Percentiles rank a stretch among this genome's conserved stretches.
Evolutionary conservation across 2,113 vertebrate species (phyloP).

Genomic region (Mormyrus iriodes): DNA sequence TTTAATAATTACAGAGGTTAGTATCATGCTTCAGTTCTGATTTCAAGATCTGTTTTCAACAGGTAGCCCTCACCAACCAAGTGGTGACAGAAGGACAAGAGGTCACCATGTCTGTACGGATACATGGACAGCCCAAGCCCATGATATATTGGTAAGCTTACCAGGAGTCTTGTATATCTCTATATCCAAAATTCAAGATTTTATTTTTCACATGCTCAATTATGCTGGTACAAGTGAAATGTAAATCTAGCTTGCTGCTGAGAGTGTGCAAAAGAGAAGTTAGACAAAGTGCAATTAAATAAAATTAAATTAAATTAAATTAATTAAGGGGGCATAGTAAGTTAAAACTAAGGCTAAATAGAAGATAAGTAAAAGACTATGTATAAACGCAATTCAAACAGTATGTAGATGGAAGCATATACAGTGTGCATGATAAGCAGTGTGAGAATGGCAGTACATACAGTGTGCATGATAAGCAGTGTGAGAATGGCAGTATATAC

Average conservation of each 20-base stretch:
- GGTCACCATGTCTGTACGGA: constrained; percentile 78
- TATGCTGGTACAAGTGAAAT: background rate
- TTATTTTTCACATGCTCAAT: background rate
- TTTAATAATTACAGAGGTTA: background rate
- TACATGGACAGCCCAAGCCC: constrained; percentile 88
- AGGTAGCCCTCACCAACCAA: constrained; percentile 80
- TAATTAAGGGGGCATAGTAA: background rate
- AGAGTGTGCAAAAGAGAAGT: background rate
- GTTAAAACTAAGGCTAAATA: background rate
- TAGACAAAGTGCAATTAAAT: background rate
- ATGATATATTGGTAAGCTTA: constrained; percentile 87
- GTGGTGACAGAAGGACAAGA: constrained; percentile 85
- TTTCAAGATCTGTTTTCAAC: constrained; percentile 25
- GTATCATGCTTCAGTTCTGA: background rate
- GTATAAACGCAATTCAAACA: background rate
- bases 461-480: too few species aligned
- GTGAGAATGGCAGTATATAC: too few species aligned
- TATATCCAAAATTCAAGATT: background rate
- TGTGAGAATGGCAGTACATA: too few species aligned
- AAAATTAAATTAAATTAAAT: background rate
- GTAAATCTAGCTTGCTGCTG: background rate
- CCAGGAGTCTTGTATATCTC: background rate
- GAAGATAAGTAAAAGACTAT: background rate
- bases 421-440: background rate
- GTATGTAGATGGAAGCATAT: background rate